Percentiles rank a stretch among this genome's conserved stretches.
phyloP scores from a whole-genome alignment of 2,797 vertebrate genomes.

The Phrynocephalus guinanensis region DNA sequence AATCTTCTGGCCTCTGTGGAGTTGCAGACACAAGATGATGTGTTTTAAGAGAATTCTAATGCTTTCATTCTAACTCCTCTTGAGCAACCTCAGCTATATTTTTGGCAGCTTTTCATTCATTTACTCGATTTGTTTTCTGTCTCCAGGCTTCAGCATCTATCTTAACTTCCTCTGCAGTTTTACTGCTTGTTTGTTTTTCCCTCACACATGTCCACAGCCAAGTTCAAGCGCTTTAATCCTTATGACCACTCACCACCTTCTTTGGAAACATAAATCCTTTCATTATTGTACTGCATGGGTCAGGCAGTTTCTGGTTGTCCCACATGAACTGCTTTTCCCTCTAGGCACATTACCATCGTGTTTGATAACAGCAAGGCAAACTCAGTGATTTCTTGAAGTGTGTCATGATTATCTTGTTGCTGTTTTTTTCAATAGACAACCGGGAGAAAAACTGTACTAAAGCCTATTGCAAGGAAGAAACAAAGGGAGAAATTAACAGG shows the following conservation, averaged over 20 bases:
- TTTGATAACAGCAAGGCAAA: neutral
- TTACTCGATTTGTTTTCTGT: constrained; percentile 58
- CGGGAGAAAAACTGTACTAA: neutral
- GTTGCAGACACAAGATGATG: neutral
- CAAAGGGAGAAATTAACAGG: neutral
- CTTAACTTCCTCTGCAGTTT: constrained; percentile 40
- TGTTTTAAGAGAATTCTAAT: neutral
- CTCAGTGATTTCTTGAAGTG: neutral
- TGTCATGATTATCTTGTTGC: neutral
- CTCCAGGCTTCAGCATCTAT: constrained; percentile 42
- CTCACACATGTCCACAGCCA: constrained; percentile 32
- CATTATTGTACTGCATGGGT: constrained; percentile 46
- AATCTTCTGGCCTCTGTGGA: neutral
- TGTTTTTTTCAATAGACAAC: neutral
- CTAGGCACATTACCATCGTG: neutral
- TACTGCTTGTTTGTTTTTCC: constrained; percentile 27
- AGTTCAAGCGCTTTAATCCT: constrained; percentile 55
- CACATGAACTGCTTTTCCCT: constrained; percentile 17
- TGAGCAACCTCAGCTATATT: constrained; percentile 45
- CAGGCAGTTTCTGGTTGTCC: constrained; percentile 44
- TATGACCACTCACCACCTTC: constrained; percentile 25
- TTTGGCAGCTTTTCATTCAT: constrained; percentile 53
- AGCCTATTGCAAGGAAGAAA: neutral
- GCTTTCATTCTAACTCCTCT: constrained; percentile 31
- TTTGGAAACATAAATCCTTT: constrained; percentile 49